Conservation (phyloP, 2,113 vertebrate genomes). For the Rhodinocichla rosea region DNA sequence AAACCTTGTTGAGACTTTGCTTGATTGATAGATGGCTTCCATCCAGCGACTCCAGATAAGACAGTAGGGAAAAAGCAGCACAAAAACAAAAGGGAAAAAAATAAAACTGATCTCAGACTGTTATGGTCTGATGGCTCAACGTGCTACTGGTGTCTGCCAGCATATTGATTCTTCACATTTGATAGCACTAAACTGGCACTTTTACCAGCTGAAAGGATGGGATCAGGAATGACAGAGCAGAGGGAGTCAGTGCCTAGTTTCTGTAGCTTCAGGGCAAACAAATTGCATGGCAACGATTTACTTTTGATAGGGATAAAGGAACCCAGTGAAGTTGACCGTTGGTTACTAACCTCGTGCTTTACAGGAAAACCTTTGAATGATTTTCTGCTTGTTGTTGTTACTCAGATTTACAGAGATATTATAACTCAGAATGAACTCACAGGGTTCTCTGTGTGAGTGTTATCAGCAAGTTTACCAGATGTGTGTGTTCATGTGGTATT, state of each 20-base stretch:
- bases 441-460: background rate
- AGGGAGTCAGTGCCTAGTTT: background rate
- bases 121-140: constrained; percentile 55
- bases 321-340: background rate
- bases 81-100: constrained; percentile 26
- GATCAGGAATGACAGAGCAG: constrained; percentile 31
- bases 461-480: background rate
- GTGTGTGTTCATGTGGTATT: background rate
- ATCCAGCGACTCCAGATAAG: constrained; percentile 58
- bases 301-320: constrained; percentile 43
- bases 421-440: background rate
- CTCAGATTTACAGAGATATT: background rate
- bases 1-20: constrained; percentile 48
- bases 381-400: constrained; percentile 23
- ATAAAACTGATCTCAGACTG: constrained; percentile 37
- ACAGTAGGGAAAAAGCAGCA: constrained; percentile 26
- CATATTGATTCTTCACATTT: constrained; percentile 62
- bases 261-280: constrained; percentile 35
- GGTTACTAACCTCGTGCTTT: background rate
- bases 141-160: constrained; percentile 54
- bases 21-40: constrained; percentile 64
- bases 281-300: constrained; percentile 3
- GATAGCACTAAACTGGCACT: constrained; percentile 45
- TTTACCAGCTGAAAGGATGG: constrained; percentile 5
- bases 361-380: constrained; percentile 16